Evolutionary conservation across 2,797 vertebrate genomes (phyloP).

Genomic region (Amblyopsis hoosieri): DNA sequence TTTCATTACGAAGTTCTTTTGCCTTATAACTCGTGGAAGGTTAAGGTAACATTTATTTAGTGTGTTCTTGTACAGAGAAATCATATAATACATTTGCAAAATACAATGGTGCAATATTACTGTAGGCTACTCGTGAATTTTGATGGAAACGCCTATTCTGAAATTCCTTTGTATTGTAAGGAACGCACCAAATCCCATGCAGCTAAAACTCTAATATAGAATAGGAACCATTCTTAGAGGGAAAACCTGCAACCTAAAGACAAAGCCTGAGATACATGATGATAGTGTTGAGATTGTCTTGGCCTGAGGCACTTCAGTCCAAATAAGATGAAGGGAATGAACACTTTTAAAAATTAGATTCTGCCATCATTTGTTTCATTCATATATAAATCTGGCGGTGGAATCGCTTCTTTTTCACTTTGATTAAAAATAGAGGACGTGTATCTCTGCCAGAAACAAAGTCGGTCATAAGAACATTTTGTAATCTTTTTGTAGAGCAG

Average conservation of each 20-base stretch:
- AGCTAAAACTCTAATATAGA: slow-evolving; percentile 18
- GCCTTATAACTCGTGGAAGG: too few species aligned
- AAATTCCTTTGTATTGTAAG: not conserved
- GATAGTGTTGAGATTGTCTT: slow-evolving; percentile 40
- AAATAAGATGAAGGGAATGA: slow-evolving; percentile 55
- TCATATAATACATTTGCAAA: too few species aligned
- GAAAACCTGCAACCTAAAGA: slow-evolving; percentile 27
- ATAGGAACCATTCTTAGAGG: slow-evolving; percentile 4
- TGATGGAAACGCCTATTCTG: not conserved
- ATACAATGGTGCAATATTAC: too few species aligned
- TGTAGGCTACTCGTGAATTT: too few species aligned
- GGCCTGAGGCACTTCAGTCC: slow-evolving; percentile 42
- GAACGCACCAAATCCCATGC: slow-evolving; percentile 16
- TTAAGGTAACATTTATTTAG: too few species aligned
- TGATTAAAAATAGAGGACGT: slow-evolving; percentile 64
- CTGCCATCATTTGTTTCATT: slow-evolving; percentile 51
- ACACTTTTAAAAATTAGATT: slow-evolving; percentile 42
- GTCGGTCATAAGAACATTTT: slow-evolving; percentile 39
- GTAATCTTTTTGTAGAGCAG: slow-evolving; percentile 59
- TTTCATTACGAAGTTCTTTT: too few species aligned
- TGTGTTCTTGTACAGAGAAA: too few species aligned
- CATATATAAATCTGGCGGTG: slow-evolving; percentile 47
- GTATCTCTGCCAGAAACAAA: slow-evolving; percentile 1
- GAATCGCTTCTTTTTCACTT: slow-evolving; percentile 37
- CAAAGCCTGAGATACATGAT: slow-evolving; percentile 25